Percentiles rank a stretch among this genome's conserved stretches.
Conservation (phyloP, 2,797 vertebrate genomes). For the Leuciscus waleckii region DNA sequence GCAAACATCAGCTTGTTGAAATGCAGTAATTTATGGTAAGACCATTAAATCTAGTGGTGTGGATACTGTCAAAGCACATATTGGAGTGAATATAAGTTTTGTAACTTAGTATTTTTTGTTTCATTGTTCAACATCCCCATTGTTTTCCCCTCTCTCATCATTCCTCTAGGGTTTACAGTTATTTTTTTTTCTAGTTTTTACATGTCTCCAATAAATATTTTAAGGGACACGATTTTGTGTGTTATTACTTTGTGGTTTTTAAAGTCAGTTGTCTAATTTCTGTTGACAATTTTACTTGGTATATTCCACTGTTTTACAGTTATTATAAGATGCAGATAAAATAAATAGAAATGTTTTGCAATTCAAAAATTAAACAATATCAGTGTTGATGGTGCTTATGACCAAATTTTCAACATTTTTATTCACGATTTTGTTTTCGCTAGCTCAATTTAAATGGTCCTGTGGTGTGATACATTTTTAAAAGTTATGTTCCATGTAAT, state of each 20-base stretch:
- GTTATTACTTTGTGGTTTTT: neutral
- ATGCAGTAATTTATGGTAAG: slow-evolving; percentile 58
- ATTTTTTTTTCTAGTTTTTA: slow-evolving; percentile 66
- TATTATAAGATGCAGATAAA: neutral
- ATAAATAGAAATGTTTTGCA: neutral
- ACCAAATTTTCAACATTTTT: neutral
- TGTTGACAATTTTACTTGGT: neutral
- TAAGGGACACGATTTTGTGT: slow-evolving; percentile 68
- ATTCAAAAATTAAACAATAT: neutral
- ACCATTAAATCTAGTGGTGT: slow-evolving; percentile 51
- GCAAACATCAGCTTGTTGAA: slow-evolving; percentile 42
- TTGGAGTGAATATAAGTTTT: slow-evolving; percentile 57
- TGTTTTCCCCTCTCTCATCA: slow-evolving; percentile 57
- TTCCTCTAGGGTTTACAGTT: slow-evolving; percentile 65
- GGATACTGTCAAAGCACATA: slow-evolving; percentile 49
- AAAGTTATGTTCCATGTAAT: neutral
- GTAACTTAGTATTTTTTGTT: slow-evolving; percentile 61
- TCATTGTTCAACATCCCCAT: slow-evolving; percentile 37
- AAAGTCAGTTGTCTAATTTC: neutral
- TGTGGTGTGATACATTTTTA: neutral
- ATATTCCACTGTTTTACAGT: neutral
- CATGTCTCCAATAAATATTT: slow-evolving; percentile 84
- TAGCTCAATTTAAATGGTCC: neutral
- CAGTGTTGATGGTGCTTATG: neutral
- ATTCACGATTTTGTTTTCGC: neutral